Percentiles rank a stretch among this genome's conserved stretches.
These are phyloP conservation scores for Gortyna flavago DNA, from an alignment of 2,888 invertebrate genomes.

Conservation along the genomic window DNA sequence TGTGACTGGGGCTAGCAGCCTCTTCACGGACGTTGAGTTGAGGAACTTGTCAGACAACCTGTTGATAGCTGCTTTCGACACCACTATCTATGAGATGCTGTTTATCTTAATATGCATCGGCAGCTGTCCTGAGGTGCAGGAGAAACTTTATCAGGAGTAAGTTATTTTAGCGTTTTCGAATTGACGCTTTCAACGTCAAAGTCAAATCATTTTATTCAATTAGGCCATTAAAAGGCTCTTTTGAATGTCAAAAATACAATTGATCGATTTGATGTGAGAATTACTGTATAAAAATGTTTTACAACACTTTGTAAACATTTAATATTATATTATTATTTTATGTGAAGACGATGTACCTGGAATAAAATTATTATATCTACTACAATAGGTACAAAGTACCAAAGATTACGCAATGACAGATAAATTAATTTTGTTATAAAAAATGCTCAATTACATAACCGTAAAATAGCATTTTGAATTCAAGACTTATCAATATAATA, in stretches of 20 bases:
- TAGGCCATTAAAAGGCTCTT: not conserved
- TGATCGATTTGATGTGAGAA: not conserved
- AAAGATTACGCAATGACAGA: not conserved
- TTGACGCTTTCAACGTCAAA: not conserved
- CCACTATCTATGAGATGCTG: slow-evolving; percentile 53
- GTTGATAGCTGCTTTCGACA: slow-evolving; percentile 60
- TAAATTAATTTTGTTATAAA: not conserved
- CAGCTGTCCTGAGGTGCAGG: slow-evolving; percentile 51
- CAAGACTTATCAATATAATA: not conserved
- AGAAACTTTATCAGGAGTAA: slow-evolving; percentile 62
- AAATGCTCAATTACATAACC: not conserved
- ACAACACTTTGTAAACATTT: too few relatives aligned
- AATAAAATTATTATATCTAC: not conserved
- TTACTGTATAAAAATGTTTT: not conserved
- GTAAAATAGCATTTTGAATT: not conserved
- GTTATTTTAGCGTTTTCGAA: slow-evolving; percentile 6
- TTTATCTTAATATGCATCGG: slow-evolving; percentile 60
- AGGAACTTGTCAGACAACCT: slow-evolving; percentile 56
- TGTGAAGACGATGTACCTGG: not conserved
- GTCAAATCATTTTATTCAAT: not conserved
- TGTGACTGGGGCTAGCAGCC: slow-evolving; percentile 27
- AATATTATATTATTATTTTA: not conserved
- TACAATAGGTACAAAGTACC: not conserved
- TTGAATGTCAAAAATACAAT: not conserved
- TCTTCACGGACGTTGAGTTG: slow-evolving; percentile 51